These are phyloP conservation scores for Cosmorhoe ocellata DNA, from an alignment of 2,888 invertebrate species.

Conservation along the genomic window DNA sequence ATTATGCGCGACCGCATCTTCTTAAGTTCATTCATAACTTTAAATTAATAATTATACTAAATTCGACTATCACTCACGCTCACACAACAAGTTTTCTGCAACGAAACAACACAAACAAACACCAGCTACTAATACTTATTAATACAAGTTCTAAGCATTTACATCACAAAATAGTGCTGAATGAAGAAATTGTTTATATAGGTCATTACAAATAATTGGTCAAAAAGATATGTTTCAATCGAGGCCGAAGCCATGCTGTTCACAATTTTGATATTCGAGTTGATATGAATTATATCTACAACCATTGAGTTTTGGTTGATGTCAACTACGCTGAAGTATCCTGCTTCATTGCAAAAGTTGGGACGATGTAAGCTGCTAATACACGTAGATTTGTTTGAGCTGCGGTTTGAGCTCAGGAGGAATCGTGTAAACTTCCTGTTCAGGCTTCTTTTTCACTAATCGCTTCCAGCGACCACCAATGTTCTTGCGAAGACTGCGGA, in stretches of 20 bases:
- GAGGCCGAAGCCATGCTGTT: slow-evolving; percentile 59
- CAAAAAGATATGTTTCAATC: slow-evolving; percentile 76
- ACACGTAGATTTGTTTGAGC: slow-evolving; percentile 94
- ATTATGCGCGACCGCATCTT: slow-evolving; percentile 82
- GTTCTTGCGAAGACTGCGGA: slow-evolving; percentile 92
- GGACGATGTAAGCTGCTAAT: slow-evolving; percentile 74
- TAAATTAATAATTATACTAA: slow-evolving; percentile 79
- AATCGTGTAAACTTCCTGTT: slow-evolving; percentile 91
- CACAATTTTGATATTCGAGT: slow-evolving; percentile 72
- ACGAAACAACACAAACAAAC: slow-evolving; percentile 70
- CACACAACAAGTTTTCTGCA: slow-evolving; percentile 63
- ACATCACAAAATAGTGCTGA: slow-evolving; percentile 77
- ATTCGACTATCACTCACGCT: slow-evolving; percentile 78
- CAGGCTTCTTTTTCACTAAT: slow-evolving; percentile 91
- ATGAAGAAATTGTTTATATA: slow-evolving; percentile 68
- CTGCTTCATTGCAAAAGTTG: slow-evolving; percentile 64
- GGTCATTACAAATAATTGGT: slow-evolving; percentile 78
- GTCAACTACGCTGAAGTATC: slow-evolving; percentile 68
- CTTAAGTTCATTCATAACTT: slow-evolving; percentile 76
- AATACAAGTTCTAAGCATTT: slow-evolving; percentile 78
- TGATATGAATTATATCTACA: slow-evolving; percentile 70
- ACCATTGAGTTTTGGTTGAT: slow-evolving; percentile 62
- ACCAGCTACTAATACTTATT: slow-evolving; percentile 81
- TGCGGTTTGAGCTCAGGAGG: slow-evolving; percentile 94
- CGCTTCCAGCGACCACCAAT: slow-evolving; percentile 93